phyloP scores from a whole-genome alignment of 2,113 vertebrate species.

The Edolisoma coerulescens region DNA sequence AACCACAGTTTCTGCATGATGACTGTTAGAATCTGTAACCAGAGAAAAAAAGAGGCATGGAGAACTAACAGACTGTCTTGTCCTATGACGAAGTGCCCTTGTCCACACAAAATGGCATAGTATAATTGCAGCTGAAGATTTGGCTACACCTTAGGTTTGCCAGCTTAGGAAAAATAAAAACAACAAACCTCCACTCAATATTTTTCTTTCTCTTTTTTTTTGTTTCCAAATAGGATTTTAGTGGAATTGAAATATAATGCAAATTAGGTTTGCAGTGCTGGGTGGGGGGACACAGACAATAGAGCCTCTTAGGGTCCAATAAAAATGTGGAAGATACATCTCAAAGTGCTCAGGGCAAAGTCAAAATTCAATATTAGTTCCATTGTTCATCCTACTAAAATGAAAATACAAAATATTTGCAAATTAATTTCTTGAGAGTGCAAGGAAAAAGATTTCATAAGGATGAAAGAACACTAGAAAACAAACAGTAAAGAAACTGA shows the following conservation, averaged over 20 bases:
- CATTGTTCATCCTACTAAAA: neutral
- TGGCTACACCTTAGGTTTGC: neutral
- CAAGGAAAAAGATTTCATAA: neutral
- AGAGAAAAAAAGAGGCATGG: neutral
- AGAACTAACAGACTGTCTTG: neutral
- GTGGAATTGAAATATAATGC: neutral
- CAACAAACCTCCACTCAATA: accelerated
- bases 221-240: neutral
- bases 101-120: neutral
- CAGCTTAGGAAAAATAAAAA: neutral
- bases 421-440: neutral
- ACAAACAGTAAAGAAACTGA: neutral
- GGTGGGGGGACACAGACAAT: neutral
- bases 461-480: neutral
- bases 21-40: neutral
- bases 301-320: neutral
- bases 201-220: neutral
- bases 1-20: neutral
- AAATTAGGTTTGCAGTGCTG: neutral
- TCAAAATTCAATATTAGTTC: neutral
- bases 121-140: neutral
- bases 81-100: neutral
- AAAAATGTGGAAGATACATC: neutral
- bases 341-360: neutral
- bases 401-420: neutral